Evolutionary conservation across 1,140 invertebrate genomes (phyloP).

Genomic region (Drosophila grimshawi): DNA sequence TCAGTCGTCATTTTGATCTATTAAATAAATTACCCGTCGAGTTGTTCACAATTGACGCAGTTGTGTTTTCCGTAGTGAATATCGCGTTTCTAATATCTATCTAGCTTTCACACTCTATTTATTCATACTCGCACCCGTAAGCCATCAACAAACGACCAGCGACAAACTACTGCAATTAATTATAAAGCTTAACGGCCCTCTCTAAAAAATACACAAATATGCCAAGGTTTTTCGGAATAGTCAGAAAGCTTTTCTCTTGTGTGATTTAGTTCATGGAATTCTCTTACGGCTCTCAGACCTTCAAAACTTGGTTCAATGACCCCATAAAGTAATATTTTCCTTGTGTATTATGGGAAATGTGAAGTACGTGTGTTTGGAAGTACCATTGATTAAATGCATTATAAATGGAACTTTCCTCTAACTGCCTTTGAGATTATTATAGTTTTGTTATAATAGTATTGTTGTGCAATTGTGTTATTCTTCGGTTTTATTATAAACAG

Average conservation of each 20-base stretch:
- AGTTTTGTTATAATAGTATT: background rate
- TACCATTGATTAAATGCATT: background rate
- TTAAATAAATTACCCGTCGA: background rate
- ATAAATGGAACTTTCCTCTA: background rate
- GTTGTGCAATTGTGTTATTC: too few relatives aligned
- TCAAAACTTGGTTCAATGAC: conserved; percentile 1
- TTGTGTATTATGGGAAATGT: background rate
- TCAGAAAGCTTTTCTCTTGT: background rate
- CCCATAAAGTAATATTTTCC: background rate
- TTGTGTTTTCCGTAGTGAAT: background rate
- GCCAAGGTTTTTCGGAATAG: background rate
- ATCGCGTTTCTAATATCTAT: conserved; percentile 4
- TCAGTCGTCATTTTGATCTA: conserved; percentile 30
- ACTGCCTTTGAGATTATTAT: background rate
- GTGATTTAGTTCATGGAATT: background rate
- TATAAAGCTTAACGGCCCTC: conserved; percentile 9
- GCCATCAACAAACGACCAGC: background rate
- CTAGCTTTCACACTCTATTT: background rate
- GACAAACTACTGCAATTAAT: background rate
- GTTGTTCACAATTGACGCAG: background rate
- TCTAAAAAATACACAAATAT: background rate
- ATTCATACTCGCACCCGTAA: conserved; percentile 13
- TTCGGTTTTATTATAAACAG: too few relatives aligned
- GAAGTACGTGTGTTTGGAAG: background rate
- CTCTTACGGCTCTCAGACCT: background rate